Base-by-base conservation (phyloP, 2,113 vertebrate genomes). In the Eretmodus cyanostictus region DNA sequence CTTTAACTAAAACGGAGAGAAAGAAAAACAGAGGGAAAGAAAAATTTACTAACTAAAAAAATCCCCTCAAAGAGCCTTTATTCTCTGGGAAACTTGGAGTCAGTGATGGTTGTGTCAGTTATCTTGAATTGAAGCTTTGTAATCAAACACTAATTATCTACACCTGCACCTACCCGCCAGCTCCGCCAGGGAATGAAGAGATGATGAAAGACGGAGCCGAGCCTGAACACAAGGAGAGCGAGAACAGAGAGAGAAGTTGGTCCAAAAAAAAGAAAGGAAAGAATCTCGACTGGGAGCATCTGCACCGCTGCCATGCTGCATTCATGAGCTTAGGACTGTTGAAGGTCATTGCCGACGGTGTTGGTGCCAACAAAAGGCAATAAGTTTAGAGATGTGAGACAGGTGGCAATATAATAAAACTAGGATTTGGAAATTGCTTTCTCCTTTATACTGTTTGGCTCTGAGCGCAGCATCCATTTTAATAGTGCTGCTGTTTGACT, bases 371-470 rank as follows among this genome's bases (percentile, higher is more conserved):
- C 86, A 86, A 82, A 89, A 90, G 12, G 29, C 59, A 88, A 86
- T 83, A 89, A 31, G 36, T 94, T 90, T 76, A 17, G 57, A 90
- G 63, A 81, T 86, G 82, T 59, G 85, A 82, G 91, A 91, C 91
- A 94, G 87, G 92, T 89, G 92, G 90, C 87, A 55, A 71, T 42
- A 22, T 83, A 89, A 93, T 90, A 90, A 92, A 91, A 88, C 8
- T 61, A 22, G 86, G 89, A 92, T 94, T 88, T 93, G 81, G 87
- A 93, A 90, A 90, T 86, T 54, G 82, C 91, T 90, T 86, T 87
- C 68, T 85, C 27, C 80, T 92, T 84, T 89, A 63, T 90, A 80
- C 29, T 42, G 86, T 92, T 93, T 91, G 90, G 89, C 92, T 92
- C 82, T 47, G 76, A 86, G 91, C 86, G 63, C 17, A 34, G 36